A percentile compares a stretch with the other conserved stretches of the same genome.
phyloP scores from a whole-genome alignment of 2,113 vertebrate species.

The Mirza zaza region DNA sequence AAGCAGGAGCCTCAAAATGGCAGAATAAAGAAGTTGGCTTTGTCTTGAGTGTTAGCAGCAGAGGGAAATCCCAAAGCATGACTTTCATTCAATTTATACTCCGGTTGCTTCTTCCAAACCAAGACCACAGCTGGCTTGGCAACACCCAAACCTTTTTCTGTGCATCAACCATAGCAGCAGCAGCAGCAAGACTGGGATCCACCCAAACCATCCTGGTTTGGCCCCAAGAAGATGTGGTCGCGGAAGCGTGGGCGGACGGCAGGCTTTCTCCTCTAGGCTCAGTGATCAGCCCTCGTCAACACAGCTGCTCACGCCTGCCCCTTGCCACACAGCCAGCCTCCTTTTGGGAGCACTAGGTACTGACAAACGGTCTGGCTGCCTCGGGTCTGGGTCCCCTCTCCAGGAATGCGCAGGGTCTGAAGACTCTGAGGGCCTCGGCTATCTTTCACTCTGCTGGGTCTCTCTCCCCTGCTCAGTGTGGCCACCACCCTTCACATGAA shows the following conservation, averaged over 20 bases:
- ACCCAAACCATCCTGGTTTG: slow-evolving; percentile 37
- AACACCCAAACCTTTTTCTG: neutral
- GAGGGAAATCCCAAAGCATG: neutral
- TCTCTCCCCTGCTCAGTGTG: too few species aligned
- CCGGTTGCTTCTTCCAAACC: slow-evolving; percentile 25
- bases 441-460: neutral
- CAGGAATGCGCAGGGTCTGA: neutral
- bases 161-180: neutral
- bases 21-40: neutral
- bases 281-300: neutral
- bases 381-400: neutral
- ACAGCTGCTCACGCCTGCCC: neutral
- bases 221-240: neutral
- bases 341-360: neutral
- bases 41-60: neutral
- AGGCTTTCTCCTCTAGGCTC: neutral
- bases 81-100: neutral
- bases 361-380: neutral
- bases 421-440: neutral
- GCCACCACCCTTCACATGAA: neutral
- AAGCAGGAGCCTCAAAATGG: neutral
- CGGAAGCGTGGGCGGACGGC: neutral
- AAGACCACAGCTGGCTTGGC: slow-evolving; percentile 62
- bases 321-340: neutral
- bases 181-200: neutral